Evolutionary conservation across 2,888 invertebrate species (phyloP), one percentile per base, ranked within the genome.

Genomic region (Acronicta aceris): DNA sequence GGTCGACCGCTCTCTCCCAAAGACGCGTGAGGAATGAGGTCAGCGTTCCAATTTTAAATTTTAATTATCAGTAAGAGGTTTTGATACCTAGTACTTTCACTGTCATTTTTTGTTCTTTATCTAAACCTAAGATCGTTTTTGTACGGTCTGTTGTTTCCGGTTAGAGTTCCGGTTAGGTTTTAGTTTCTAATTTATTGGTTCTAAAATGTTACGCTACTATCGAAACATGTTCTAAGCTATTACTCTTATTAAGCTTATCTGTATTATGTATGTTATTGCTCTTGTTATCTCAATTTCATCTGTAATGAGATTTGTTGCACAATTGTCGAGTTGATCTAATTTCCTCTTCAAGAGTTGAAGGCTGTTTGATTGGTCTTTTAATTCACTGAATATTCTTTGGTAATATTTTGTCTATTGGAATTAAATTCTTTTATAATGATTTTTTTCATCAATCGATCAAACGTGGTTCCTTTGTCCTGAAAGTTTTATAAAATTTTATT

Each of bases 1-100:
- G 74, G 70, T 74, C 82, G 85, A 82, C 86, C 83, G 87, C 83
- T 85, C 89, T 85, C 87, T 86, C 81, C 85, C 86, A 80, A 87
- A 87, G 89, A 79, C 85, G 78, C 85, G 81, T 74, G 65, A 51
- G 88, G 89, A 94, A 93, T 93, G 93, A 88, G 93, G 93, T 89
- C 93, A 87, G 61, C 82, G 90, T 89, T 91, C 92, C 92, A 92
- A 89, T 93, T 93, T 92, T 91, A 90, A 90, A 91, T 89, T 90
- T 88, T 88, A 85, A 90, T 89, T 90, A 87, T 87, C 84, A 82
- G 81, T 75, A 54, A 75, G 75, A 74, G 77, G 76, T 82, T 75
- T 79, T 79, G 59, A 80, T 81, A 82, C 77, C 76, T 79, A 81
- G 76, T 81, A 90, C 92, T 92, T 93, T 93, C 92, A 89, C 92